phyloP scores from a whole-genome alignment of 2,888 invertebrate genomes.

The Eulithis prunata region DNA sequence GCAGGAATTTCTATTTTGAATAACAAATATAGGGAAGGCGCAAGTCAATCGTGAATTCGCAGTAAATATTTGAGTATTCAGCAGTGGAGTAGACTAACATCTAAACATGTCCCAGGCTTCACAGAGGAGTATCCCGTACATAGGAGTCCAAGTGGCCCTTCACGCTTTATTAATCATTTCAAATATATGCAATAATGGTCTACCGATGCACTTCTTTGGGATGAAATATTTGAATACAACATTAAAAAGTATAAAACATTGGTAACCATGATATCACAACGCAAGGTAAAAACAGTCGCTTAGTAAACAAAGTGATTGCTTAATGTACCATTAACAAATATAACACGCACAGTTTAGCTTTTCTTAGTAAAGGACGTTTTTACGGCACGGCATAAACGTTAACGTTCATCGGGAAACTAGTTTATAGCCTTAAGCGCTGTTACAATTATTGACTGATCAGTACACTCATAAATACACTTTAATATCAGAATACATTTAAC shows the following conservation, averaged over 20 bases:
- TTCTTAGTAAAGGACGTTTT: constrained; percentile 9
- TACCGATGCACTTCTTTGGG: no score
- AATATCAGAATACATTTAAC: no score
- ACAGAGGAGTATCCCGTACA: no score
- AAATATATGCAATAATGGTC: no score
- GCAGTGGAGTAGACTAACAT: no score
- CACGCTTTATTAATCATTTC: no score
- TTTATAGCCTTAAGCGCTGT: constrained; percentile 17
- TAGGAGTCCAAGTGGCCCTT: no score
- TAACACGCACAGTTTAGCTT: constrained; percentile 10
- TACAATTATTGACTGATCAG: constrained; percentile 7
- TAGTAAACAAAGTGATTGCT: neutral
- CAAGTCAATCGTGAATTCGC: neutral
- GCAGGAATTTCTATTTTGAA: constrained; percentile 8
- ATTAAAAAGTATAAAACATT: no score
- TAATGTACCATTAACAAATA: neutral
- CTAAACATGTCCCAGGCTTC: no score
- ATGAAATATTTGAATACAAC: no score
- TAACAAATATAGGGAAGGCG: neutral
- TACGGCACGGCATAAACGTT: constrained; percentile 14
- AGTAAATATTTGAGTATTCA: neutral
- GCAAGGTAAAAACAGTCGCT: neutral
- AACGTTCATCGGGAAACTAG: constrained; percentile 22
- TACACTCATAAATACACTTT: constrained; percentile 4
- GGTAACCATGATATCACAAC: neutral